These are phyloP conservation scores for Nemopilema nomurai DNA, from an alignment of 30 jellyfish, hydroid and myxozoan genomes.

Conservation along the genomic window DNA sequence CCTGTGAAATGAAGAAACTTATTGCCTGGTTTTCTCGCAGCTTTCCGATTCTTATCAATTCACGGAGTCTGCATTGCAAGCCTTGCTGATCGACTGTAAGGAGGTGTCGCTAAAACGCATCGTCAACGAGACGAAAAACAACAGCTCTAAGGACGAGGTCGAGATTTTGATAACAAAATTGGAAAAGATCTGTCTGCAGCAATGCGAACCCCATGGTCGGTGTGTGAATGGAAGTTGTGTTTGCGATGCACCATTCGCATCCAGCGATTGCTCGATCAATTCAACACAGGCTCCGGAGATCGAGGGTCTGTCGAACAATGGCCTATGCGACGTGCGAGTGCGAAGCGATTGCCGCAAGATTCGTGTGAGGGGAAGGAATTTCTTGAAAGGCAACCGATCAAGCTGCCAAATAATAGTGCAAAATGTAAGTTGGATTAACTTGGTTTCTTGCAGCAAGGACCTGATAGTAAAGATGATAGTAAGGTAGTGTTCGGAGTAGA, in stretches of 20 bases:
- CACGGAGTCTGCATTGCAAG: conserved; percentile 35
- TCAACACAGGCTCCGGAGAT: conserved; percentile 30
- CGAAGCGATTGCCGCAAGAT: conserved; percentile 62
- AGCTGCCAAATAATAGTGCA: too few relatives aligned
- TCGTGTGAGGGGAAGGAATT: conserved; percentile 67
- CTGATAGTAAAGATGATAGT: too few relatives aligned
- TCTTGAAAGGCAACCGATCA: too few relatives aligned
- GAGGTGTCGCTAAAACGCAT: conserved; percentile 20
- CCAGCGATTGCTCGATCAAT: conserved; percentile 29
- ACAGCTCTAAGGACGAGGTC: too few relatives aligned
- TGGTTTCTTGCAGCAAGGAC: too few relatives aligned
- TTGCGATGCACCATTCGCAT: conserved; percentile 60
- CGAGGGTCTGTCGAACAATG: conserved; percentile 31
- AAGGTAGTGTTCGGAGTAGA: too few relatives aligned
- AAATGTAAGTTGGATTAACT: not conserved
- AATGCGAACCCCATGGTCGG: conserved; percentile 57
- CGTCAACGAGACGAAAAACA: too few relatives aligned
- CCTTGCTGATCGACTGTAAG: conserved; percentile 55
- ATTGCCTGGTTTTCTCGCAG: not conserved
- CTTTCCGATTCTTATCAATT: conserved; percentile 27
- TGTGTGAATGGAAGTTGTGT: conserved; percentile 52
- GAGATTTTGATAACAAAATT: too few relatives aligned
- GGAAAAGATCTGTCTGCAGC: conserved; percentile 68
- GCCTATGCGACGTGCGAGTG: conserved; percentile 72
- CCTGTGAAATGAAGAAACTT: too few relatives aligned